Evolutionary conservation across 2,888 invertebrate species (phyloP).

Genomic region (Tetropium fuscum): DNA sequence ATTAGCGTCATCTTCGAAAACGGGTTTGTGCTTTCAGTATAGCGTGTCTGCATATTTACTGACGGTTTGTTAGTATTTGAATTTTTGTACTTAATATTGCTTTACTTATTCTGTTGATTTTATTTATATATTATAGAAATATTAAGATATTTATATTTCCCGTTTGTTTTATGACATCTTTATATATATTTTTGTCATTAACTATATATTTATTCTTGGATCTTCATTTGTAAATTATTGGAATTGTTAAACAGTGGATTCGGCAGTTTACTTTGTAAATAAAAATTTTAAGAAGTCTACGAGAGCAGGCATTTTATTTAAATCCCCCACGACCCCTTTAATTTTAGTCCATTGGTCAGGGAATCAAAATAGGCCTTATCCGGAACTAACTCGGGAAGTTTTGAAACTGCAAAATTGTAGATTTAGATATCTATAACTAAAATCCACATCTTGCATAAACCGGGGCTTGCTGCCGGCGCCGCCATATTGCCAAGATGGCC

Average conservation of each 20-base stretch:
- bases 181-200: neutral
- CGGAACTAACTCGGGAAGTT: too few relatives aligned
- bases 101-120: slow-evolving; percentile 18
- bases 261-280: neutral
- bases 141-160: slow-evolving; percentile 14
- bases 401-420: too few relatives aligned
- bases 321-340: too few relatives aligned
- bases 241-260: slow-evolving; percentile 10
- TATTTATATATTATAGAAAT: slow-evolving; percentile 20
- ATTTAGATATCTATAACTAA: too few relatives aligned
- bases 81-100: slow-evolving; percentile 23
- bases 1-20: too few relatives aligned
- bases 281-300: neutral
- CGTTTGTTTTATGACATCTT: slow-evolving; percentile 1
- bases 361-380: too few relatives aligned
- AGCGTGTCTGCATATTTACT: neutral
- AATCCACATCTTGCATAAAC: too few relatives aligned
- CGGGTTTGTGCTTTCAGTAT: neutral
- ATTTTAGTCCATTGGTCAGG: too few relatives aligned
- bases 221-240: neutral
- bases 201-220: neutral
- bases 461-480: too few relatives aligned
- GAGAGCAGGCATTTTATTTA: neutral
- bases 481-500: too few relatives aligned
- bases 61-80: slow-evolving; percentile 11